Percentiles rank a stretch among this genome's conserved stretches.
phyloP scores from a whole-genome alignment of 2,797 vertebrate species.

The Gambusia yucatana region DNA sequence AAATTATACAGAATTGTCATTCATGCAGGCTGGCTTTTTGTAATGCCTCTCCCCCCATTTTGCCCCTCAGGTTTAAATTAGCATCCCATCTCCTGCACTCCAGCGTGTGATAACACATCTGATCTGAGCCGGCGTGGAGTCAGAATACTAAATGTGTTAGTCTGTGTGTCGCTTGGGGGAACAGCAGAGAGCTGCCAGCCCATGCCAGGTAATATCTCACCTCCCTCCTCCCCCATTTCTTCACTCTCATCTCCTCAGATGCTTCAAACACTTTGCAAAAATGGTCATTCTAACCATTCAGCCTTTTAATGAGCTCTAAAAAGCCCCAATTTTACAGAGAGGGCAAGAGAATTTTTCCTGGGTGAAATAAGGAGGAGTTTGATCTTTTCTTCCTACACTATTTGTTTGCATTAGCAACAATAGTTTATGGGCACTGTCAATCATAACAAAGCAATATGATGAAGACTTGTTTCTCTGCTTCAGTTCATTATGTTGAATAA shows the following conservation, averaged over 20 bases:
- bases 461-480: background rate
- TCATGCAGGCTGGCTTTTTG: conserved; percentile 59
- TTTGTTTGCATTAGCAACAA: conserved; percentile 1
- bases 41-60: conserved; percentile 57
- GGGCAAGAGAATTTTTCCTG: conserved; percentile 2
- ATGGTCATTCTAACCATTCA: conserved; percentile 31
- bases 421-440: background rate
- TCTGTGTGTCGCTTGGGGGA: conserved; percentile 48
- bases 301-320: conserved; percentile 32
- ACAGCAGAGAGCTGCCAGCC: conserved; percentile 42
- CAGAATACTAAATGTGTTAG: conserved; percentile 74
- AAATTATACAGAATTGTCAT: conserved; percentile 26
- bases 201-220: conserved; percentile 44
- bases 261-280: conserved; percentile 30
- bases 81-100: conserved; percentile 76
- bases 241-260: conserved; percentile 25
- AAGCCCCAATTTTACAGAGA: conserved; percentile 10
- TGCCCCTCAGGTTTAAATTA: conserved; percentile 77
- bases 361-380: conserved; percentile 7
- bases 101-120: conserved; percentile 76
- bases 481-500: background rate
- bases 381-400: conserved; percentile 1
- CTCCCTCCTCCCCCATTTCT: background rate
- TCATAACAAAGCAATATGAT: background rate
- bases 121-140: conserved; percentile 72